Conservation (phyloP, 2,113 vertebrate species). For the Bos taurus region DNA sequence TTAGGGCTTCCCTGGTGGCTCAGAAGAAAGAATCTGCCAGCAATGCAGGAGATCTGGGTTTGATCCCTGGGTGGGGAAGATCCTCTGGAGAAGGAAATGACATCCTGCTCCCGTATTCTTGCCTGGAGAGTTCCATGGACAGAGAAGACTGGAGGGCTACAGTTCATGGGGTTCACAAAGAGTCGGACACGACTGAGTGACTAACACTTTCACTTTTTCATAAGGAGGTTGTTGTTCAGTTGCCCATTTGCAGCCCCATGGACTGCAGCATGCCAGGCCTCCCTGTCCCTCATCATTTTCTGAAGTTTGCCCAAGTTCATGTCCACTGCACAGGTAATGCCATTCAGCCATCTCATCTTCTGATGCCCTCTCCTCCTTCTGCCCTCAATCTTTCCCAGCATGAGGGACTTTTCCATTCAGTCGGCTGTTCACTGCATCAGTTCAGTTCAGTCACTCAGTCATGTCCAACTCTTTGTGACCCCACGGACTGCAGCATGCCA, state of each 20-base stretch:
- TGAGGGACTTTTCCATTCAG: neutral
- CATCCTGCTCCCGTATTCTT: neutral
- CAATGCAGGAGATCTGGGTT: neutral
- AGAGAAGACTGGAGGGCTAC: neutral
- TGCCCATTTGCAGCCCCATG: neutral
- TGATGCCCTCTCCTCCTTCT: neutral
- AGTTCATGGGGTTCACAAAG: neutral
- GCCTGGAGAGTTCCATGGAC: neutral
- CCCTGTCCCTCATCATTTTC: neutral
- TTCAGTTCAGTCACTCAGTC: neutral
- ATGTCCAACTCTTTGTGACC: neutral
- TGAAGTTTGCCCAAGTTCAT: neutral
- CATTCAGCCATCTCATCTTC: neutral
- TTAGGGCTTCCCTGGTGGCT: neutral
- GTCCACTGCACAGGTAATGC: neutral
- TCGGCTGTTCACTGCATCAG: neutral
- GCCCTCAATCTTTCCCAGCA: neutral
- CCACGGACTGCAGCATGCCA: neutral
- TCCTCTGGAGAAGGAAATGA: neutral
- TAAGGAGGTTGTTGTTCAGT: neutral
- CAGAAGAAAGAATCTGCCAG: neutral
- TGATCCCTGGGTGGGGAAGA: neutral
- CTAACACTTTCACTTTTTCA: neutral
- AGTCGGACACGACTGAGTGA: neutral
- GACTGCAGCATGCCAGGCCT: neutral